A percentile compares a stretch with the other conserved stretches of the same genome.
These are phyloP conservation scores for Drosophila burlai DNA, from an alignment of 1,140 invertebrate species.

Conservation along the genomic window DNA sequence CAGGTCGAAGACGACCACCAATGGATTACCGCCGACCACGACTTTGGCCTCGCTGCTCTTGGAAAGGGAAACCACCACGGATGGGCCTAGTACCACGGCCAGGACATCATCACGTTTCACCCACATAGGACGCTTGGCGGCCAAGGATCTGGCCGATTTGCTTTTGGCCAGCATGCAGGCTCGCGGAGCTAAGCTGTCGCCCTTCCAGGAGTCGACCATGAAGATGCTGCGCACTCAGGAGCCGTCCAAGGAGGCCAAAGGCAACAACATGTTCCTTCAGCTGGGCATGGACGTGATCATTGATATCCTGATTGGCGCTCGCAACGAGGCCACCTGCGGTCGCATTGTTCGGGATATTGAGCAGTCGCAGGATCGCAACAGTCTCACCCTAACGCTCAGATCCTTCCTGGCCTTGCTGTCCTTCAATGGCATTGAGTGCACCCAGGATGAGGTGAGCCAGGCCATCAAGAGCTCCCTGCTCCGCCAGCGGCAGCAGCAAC, in stretches of 20 bases:
- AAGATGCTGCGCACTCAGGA: constrained; percentile 41
- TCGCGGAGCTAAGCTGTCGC: constrained; percentile 32
- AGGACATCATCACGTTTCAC: background rate
- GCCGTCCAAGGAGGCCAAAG: constrained; percentile 28
- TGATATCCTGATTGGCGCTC: constrained; percentile 60
- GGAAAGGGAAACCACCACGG: constrained; percentile 16
- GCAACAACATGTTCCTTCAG: constrained; percentile 36
- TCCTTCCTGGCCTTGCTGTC: constrained; percentile 59
- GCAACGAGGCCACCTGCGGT: constrained; percentile 39
- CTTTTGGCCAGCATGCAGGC: constrained; percentile 72
- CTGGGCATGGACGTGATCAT: constrained; percentile 72
- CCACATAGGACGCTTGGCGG: constrained; percentile 61
- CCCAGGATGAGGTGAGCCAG: constrained; percentile 57
- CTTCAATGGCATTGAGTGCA: constrained; percentile 66
- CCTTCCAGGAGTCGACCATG: constrained; percentile 50
- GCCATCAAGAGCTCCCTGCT: constrained; percentile 55
- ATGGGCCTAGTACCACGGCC: background rate
- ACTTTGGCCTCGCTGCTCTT: constrained; percentile 20
- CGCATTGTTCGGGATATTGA: constrained; percentile 63
- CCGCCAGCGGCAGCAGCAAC: constrained; percentile 4
- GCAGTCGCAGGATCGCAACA: constrained; percentile 52
- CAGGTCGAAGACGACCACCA: background rate
- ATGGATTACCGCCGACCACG: constrained; percentile 6
- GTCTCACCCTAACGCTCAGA: constrained; percentile 51
- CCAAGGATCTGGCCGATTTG: constrained; percentile 72